phyloP scores from a whole-genome alignment of 2,113 vertebrate species.

The Coryphaenoides rupestris region DNA sequence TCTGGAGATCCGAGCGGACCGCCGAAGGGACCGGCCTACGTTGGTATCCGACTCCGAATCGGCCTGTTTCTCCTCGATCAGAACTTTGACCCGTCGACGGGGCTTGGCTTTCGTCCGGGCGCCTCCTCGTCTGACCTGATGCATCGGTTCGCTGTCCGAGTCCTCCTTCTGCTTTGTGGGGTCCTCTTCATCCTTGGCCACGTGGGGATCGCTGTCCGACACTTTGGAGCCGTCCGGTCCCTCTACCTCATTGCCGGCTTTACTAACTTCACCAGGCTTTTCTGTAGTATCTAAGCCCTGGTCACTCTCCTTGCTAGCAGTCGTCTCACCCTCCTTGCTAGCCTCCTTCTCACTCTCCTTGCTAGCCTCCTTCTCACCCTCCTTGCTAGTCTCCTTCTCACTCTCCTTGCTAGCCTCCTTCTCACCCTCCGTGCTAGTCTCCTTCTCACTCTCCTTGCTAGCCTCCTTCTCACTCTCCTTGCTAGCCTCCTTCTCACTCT shows the following conservation, averaged over 20 bases:
- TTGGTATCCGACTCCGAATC: conserved; percentile 78
- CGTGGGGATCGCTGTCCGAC: neutral
- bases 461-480: too few species aligned
- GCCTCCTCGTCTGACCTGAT: conserved; percentile 68
- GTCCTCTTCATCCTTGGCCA: conserved; percentile 36
- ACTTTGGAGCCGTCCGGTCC: neutral
- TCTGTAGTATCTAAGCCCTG: neutral
- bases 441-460: too few species aligned
- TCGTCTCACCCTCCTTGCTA: too few species aligned
- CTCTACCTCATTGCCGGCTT: neutral
- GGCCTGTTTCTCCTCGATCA: conserved; percentile 54
- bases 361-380: too few species aligned
- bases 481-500: too few species aligned
- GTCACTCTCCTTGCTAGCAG: too few species aligned
- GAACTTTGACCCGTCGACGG: conserved; percentile 71
- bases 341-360: too few species aligned
- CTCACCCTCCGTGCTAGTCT: too few species aligned
- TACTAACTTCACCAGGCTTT: neutral
- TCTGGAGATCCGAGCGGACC: conserved; percentile 90
- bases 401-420: too few species aligned
- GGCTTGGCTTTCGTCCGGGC: conserved; percentile 75
- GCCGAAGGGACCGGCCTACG: conserved; percentile 76
- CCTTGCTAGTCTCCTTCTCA: too few species aligned
- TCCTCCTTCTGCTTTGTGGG: conserved; percentile 10
- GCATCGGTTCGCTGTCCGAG: conserved; percentile 24